Percentiles rank a stretch among this genome's conserved stretches.
These are phyloP conservation scores for Timema podura DNA, from an alignment of 2,888 invertebrate species.

Conservation along the genomic window DNA sequence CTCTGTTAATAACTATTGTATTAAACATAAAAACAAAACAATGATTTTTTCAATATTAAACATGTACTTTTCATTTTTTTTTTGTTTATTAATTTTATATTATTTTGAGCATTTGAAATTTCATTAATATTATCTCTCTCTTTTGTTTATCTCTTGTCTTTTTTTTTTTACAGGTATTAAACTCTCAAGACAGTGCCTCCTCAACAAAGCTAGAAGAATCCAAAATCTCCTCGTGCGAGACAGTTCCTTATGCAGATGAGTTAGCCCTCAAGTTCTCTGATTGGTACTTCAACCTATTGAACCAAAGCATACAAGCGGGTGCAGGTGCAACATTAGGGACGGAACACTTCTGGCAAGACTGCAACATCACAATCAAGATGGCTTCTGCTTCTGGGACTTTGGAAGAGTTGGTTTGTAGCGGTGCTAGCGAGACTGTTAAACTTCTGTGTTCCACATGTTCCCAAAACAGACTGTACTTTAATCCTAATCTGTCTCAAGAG, in stretches of 20 bases:
- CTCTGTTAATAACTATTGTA: no score
- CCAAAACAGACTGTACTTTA: slow-evolving; percentile 52
- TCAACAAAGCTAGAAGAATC: not conserved
- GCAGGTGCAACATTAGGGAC: slow-evolving; percentile 41
- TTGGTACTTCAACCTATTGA: slow-evolving; percentile 55
- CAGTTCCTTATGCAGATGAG: slow-evolving; percentile 41
- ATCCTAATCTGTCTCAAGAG: slow-evolving; percentile 54
- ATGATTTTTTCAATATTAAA: no score
- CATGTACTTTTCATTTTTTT: no score
- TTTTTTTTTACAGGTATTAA: no score
- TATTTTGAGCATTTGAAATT: no score
- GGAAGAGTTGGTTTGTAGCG: slow-evolving; percentile 38
- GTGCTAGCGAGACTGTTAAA: slow-evolving; percentile 42
- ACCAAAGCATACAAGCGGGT: slow-evolving; percentile 37
- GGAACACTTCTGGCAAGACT: slow-evolving; percentile 56
- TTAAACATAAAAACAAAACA: no score
- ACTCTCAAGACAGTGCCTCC: no score
- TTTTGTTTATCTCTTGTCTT: no score
- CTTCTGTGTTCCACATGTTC: slow-evolving; percentile 43
- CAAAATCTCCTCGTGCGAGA: not conserved
- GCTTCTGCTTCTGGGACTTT: slow-evolving; percentile 35
- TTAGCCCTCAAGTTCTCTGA: slow-evolving; percentile 54
- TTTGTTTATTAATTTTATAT: no score
- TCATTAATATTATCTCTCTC: no score
- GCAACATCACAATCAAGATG: slow-evolving; percentile 43